Evolutionary conservation across 2,113 vertebrate genomes (phyloP).

Genomic region (Antigone vipio): DNA sequence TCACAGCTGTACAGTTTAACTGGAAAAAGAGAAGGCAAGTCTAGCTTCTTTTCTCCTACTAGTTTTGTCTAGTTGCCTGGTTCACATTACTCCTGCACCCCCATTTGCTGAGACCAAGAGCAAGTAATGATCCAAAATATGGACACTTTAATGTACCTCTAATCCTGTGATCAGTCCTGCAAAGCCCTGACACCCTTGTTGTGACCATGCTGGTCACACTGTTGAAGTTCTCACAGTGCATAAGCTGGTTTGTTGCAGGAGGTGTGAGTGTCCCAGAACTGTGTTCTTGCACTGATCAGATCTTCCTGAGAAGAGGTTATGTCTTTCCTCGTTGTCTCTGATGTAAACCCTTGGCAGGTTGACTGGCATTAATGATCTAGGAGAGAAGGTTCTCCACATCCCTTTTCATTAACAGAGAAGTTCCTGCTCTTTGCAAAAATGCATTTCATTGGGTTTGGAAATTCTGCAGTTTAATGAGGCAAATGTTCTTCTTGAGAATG

Average conservation of each 20-base stretch:
- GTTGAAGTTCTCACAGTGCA: neutral
- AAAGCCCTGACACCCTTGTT: neutral
- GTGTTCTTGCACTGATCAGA: neutral
- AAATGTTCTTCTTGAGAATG: neutral
- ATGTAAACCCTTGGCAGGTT: neutral
- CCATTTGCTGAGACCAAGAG: neutral
- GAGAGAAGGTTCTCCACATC: neutral
- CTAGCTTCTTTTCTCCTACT: neutral
- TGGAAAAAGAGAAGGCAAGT: neutral
- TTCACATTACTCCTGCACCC: neutral
- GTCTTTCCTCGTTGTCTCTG: neutral
- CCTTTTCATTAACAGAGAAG: neutral
- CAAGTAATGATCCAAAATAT: neutral
- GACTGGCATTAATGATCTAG: neutral
- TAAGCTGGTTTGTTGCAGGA: neutral
- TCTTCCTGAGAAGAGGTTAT: neutral
- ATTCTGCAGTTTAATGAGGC: conserved; percentile 30
- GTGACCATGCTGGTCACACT: neutral
- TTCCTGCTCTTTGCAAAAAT: neutral
- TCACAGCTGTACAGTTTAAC: neutral
- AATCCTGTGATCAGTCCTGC: neutral
- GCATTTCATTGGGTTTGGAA: neutral
- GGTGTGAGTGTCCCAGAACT: neutral
- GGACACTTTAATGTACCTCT: neutral
- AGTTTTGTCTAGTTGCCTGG: neutral